Evolutionary conservation across 2,888 invertebrate genomes (phyloP).

Genomic region (Pelosia muscerda): DNA sequence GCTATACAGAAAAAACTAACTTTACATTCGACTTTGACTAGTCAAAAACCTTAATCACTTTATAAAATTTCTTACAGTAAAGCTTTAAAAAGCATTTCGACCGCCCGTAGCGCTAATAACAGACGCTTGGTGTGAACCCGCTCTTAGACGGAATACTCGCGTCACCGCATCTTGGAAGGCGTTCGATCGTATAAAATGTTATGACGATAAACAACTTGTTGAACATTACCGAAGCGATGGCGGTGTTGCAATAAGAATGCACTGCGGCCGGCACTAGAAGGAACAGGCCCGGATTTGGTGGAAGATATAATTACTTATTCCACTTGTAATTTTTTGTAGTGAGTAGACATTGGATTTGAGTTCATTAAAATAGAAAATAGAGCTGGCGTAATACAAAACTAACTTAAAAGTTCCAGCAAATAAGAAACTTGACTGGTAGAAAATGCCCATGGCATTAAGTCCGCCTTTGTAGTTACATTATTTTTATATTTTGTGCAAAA

Average conservation of each 20-base stretch:
- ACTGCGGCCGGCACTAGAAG: conserved; percentile 21
- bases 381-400: no score
- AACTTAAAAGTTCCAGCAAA: no score
- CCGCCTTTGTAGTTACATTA: no score
- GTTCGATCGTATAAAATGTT: conserved; percentile 64
- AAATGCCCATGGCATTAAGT: no score
- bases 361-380: no score
- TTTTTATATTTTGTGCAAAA: no score
- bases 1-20: no score
- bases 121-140: conserved; percentile 32
- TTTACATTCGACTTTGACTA: not conserved
- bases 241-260: conserved; percentile 54
- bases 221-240: conserved; percentile 41
- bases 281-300: conserved; percentile 31
- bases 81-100: conserved; percentile 13
- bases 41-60: not conserved
- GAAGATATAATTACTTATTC: not conserved
- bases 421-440: no score
- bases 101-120: conserved; percentile 32
- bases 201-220: conserved; percentile 75
- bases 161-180: conserved; percentile 52
- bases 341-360: no score
- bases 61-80: conserved; percentile 2
- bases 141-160: conserved; percentile 49
- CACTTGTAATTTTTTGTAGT: no score